Evolutionary conservation across 1,140 invertebrate genomes (phyloP).

Genomic region (Muscidifurax raptorellus): DNA sequence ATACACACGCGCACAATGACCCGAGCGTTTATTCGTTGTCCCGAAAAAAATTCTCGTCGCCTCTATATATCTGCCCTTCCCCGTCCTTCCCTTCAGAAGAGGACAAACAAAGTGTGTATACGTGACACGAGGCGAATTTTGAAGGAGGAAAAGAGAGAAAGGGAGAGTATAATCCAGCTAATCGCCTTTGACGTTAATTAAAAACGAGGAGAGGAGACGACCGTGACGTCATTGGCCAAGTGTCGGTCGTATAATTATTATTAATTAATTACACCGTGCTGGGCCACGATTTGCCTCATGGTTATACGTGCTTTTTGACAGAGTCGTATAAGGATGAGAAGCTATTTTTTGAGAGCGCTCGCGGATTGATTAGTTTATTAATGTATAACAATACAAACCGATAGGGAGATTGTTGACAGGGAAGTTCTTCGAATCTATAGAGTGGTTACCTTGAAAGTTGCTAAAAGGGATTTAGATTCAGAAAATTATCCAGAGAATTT

Average conservation of each 20-base stretch:
- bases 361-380: not conserved
- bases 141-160: not conserved
- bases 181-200: constrained; percentile 8
- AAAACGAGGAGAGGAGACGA: not conserved
- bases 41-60: not conserved
- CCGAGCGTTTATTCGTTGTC: not conserved
- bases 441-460: too few species aligned
- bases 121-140: not conserved
- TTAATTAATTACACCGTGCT: not conserved
- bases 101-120: not conserved
- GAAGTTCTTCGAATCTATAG: too few species aligned
- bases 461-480: too few species aligned
- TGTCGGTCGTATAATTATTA: constrained; percentile 3
- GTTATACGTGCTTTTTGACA: not conserved
- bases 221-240: not conserved
- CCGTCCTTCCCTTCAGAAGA: not conserved
- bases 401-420: too few species aligned
- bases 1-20: not conserved
- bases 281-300: not conserved
- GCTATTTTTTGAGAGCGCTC: too few species aligned
- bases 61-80: not conserved
- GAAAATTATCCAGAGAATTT: too few species aligned
- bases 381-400: too few species aligned
- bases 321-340: not conserved
- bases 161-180: not conserved